Conservation (phyloP, 1,140 invertebrate genomes). For the Neodiprion virginianus region DNA sequence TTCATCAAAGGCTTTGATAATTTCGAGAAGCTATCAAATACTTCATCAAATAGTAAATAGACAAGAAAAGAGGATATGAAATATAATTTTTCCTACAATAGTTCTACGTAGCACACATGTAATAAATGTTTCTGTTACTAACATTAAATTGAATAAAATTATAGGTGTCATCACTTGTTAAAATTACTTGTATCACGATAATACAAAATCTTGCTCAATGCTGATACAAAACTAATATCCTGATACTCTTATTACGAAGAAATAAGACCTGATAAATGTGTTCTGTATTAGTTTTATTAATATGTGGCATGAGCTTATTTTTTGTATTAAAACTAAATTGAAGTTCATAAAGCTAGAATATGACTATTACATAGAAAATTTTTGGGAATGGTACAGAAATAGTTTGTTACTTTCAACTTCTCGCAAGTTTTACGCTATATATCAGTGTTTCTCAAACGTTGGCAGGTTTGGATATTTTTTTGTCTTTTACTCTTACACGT, state of each 20-base stretch:
- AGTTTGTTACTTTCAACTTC: constrained; percentile 34
- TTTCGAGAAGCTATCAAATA: neutral
- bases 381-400: constrained; percentile 45
- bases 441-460: constrained; percentile 58
- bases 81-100: too few species aligned
- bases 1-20: neutral
- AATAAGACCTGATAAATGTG: neutral
- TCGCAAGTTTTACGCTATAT: constrained; percentile 40
- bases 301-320: neutral
- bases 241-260: too few species aligned
- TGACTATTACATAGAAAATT: neutral
- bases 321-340: neutral
- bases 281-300: neutral
- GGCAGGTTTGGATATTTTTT: constrained; percentile 40
- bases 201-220: too few species aligned
- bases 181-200: too few species aligned
- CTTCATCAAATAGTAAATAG: neutral
- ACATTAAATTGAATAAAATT: too few species aligned
- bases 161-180: too few species aligned
- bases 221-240: too few species aligned
- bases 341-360: neutral
- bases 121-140: too few species aligned
- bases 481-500: constrained; percentile 23
- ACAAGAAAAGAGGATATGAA: neutral
- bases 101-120: too few species aligned